Evolutionary conservation across 2,888 invertebrate species (phyloP), one percentile per base, ranked within the genome.

Genomic region (Neoascia interrupta): DNA sequence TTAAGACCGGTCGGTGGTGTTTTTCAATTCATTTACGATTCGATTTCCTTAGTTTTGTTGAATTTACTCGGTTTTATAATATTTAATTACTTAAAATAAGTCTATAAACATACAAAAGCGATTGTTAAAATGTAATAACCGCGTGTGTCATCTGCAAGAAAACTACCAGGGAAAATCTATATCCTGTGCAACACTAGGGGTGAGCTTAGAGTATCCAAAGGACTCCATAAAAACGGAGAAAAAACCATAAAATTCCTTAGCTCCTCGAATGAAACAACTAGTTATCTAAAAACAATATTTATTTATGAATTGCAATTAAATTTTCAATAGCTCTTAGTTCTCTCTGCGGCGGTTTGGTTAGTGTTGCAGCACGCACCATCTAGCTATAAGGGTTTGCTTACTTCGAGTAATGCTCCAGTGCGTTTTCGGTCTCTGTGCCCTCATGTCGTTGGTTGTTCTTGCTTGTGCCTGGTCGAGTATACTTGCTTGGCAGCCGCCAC

Each of bases 341-440:
- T 47, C 28, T 28, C 28, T 5, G n/a, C n/a, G 16, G 8, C 18
- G 2, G 11, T 23, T 28, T 15, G 19, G 28, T 11, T n/a, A n/a
- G n/a, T n/a, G n/a, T n/a, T n/a, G n/a, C n/a, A 36, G 26, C 31
- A 18, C 28, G 53, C 49, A 37, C 36, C 43, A 23, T 15, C 21
- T 10, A 16, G 15, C 13, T 19, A 11, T 41, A 60, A 28, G 34
- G 11, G 11, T 39, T 36, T 39, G 6, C 15, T 34, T 36, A 47
- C 49, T 15, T 18, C 36, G 36, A 26, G 61, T 56, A 43, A 69
- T 72, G 76, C 76, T 76, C 53, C 72, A 54, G 54, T 72, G 72
- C 45, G 36, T 58, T 54, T 60, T 31, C 15, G 66, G 31, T 31
- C n/a, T 8, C 31, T 5, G 31, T 2, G 4, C 5, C 26, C 8